phyloP scores from a whole-genome alignment of 2,113 vertebrate species.

The Rattus norvegicus region GRCr8 NC_086024.1:113233001-113233500 shows the following conservation, averaged over 20 bases:
- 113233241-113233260: not conserved
- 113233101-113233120: not conserved
- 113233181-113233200: conserved; percentile 62
- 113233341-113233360: not conserved
- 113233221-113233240: conserved; percentile 31
- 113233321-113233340: not conserved
- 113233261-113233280: not conserved
- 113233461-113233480: not conserved
- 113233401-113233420: not conserved
- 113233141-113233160: conserved; percentile 66
- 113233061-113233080: conserved; percentile 24
- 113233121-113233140: not conserved
- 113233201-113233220: not conserved
- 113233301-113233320: not conserved
- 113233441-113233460: not conserved
- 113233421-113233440: not conserved
- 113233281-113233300: not conserved
- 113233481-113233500: not conserved
- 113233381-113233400: not conserved
- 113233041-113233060: not conserved
- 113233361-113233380: not conserved
- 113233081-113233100: not conserved
- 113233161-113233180: conserved; percentile 63
- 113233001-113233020: not conserved
- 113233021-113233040: not conserved